Percentiles rank a stretch among this genome's conserved stretches.
These are phyloP conservation scores for Damaliscus lunatus DNA, from an alignment of 2,113 vertebrate genomes.

Conservation along the genomic window DNA sequence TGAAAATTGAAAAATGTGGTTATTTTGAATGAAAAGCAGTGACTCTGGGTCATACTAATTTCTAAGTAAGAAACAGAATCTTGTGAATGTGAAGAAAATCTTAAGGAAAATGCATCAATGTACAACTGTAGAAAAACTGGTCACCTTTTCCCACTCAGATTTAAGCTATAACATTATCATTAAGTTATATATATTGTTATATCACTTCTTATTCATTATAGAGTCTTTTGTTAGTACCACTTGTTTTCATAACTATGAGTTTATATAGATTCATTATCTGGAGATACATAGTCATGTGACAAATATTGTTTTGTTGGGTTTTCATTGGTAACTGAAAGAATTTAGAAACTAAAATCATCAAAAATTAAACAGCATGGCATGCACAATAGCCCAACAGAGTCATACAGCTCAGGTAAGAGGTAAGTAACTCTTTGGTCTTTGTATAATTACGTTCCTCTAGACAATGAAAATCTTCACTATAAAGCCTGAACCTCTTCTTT, in stretches of 20 bases:
- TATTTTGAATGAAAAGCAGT: constrained; percentile 7
- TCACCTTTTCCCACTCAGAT: not conserved
- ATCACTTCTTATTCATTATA: not conserved
- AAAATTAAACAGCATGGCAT: not conserved
- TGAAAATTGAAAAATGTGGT: not conserved
- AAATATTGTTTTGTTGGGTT: not conserved
- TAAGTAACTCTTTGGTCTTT: not conserved
- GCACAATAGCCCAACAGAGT: not conserved
- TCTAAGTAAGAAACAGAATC: not conserved
- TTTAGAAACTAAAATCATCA: not conserved
- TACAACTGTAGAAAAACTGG: not conserved
- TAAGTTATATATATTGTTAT: not conserved
- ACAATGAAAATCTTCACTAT: not conserved
- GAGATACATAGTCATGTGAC: not conserved
- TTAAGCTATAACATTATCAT: not conserved
- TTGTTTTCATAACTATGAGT: constrained; percentile 6
- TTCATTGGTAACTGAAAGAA: not conserved
- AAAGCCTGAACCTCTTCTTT: not conserved
- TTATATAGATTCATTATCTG: not conserved
- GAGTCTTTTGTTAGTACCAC: not conserved
- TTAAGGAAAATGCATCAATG: not conserved
- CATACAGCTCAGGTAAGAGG: not conserved
- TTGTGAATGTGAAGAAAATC: not conserved
- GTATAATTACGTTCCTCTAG: not conserved
- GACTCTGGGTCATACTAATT: not conserved